phyloP scores from a whole-genome alignment of 2,113 vertebrate species.

The Octodon degus region DNA sequence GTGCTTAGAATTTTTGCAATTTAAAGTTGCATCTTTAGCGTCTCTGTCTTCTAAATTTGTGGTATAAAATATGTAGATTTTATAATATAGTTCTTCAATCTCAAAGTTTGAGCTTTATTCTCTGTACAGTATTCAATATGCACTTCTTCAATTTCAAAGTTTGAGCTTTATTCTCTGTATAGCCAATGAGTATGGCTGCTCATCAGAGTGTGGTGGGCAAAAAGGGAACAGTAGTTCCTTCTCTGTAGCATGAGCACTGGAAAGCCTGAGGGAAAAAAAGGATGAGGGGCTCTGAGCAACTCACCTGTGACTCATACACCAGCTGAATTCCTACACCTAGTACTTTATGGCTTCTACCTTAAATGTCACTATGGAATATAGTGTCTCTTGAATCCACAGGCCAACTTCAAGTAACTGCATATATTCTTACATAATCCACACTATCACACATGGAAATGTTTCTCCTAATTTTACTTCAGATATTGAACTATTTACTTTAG shows the following conservation, averaged over 20 bases:
- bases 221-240: background rate
- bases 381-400: background rate
- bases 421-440: background rate
- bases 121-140: background rate
- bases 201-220: background rate
- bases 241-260: background rate
- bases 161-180: background rate
- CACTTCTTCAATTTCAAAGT: conserved; percentile 27
- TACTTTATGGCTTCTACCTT: background rate
- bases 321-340: background rate
- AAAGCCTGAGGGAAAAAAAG: background rate
- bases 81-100: conserved; percentile 23
- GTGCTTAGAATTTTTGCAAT: conserved; percentile 39
- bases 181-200: background rate
- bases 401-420: background rate
- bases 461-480: background rate
- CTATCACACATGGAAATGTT: background rate
- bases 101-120: background rate
- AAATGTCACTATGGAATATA: background rate
- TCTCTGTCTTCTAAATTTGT: conserved; percentile 23
- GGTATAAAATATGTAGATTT: conserved; percentile 14
- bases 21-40: conserved; percentile 36
- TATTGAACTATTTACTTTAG: background rate
- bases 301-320: background rate
- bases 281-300: background rate